phyloP scores from a whole-genome alignment of 2,797 vertebrate species.

The Delichon dasypus region DNA sequence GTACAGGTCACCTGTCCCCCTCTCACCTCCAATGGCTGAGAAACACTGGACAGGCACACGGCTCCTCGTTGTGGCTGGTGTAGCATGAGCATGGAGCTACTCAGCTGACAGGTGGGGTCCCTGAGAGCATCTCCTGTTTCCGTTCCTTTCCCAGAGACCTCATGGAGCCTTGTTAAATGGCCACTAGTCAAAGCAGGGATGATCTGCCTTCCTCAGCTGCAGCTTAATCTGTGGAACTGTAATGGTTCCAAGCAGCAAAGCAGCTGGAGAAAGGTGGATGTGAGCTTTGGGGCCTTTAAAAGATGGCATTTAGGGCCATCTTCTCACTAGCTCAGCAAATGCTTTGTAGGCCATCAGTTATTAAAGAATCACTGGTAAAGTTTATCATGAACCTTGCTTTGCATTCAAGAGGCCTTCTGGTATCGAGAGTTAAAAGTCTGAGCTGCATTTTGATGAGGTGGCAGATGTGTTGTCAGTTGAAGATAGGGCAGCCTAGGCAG shows the following conservation, averaged over 20 bases:
- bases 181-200: background rate
- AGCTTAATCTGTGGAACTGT: background rate
- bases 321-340: background rate
- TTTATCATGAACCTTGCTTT: background rate
- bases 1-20: background rate
- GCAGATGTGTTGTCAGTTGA: background rate
- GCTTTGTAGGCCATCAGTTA: background rate
- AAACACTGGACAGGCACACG: background rate
- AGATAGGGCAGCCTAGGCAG: background rate
- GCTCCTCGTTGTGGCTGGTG: background rate
- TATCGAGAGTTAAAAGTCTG: background rate
- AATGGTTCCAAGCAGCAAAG: background rate
- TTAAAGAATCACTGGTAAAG: background rate
- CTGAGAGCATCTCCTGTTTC: background rate
- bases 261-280: background rate
- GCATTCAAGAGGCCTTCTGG: background rate
- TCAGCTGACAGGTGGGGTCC: background rate
- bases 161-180: background rate
- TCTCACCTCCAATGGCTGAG: accelerated
- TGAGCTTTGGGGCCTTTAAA: background rate
- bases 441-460: background rate
- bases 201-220: background rate
- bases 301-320: background rate
- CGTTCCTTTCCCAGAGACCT: background rate
- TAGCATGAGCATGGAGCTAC: background rate